Base-by-base conservation (phyloP, 2,888 invertebrate species). In the Oscheius sp. region DNA sequence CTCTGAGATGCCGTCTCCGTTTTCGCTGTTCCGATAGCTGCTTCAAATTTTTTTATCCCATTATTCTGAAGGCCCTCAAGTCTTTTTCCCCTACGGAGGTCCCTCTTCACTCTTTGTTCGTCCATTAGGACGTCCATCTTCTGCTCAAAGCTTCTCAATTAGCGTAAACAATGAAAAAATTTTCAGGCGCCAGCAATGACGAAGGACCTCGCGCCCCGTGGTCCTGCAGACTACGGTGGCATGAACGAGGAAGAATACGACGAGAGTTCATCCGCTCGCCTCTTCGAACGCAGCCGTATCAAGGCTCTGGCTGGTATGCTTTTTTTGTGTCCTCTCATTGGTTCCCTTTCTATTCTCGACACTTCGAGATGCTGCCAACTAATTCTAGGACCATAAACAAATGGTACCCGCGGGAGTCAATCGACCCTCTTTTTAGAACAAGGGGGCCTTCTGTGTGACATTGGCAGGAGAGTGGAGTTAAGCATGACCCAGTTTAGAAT, bases 211-310 rank as follows among this genome's bases (percentile, higher is more conserved):
- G 84, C 83, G 21, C 82, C 87, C 29, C 77, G 86, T 47, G 80
- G 80, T 42, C 79, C 68, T 9, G 70, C 70, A 71, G 82, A 82
- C 74, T 78, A 79, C 71, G 75, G 63, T 63, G 77, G 79, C 75
- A 79, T 80, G 70, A 77, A 53, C 75, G 76, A 85, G 73, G 84
- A 84, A 62, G 97, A 97, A 91, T 97, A 98, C 92, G 97, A 97
- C 92, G 99, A 99, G 92, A 97, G 97, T 90, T 97, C 96, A 89
- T 98, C 98, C 88, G 97, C 99, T 88, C 94, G 98, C 90, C 93
- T 99, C 84, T 99, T 98, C 92, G 99, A 99, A 93, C 93, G 99
- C 91, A 97, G 97, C 89, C 94, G 99, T 90, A 99, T 99, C 90
- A 97, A 97, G 92, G 98, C 98, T 85, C 92, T 99, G 89, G 98